These are phyloP conservation scores for Aphidius gifuensis DNA, from an alignment of 1,140 invertebrate genomes.

Conservation along the genomic window DNA sequence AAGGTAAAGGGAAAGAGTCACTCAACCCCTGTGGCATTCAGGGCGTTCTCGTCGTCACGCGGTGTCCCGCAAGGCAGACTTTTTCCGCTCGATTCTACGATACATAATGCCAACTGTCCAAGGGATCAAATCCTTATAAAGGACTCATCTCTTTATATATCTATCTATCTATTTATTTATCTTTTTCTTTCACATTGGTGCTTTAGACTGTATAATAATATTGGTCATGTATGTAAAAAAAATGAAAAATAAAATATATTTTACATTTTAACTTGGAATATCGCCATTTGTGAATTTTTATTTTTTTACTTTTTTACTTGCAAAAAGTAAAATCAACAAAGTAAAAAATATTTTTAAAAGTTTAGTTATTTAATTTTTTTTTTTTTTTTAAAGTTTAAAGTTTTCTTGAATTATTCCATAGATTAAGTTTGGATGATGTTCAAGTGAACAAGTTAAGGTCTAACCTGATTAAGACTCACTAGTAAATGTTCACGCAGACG, in stretches of 20 bases:
- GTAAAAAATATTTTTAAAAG: no score
- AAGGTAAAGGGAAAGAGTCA: constrained; percentile 25
- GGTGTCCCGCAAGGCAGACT: constrained; percentile 29
- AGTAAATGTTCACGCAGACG: constrained; percentile 38
- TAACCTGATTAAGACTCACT: constrained; percentile 41
- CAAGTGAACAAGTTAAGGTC: constrained; percentile 22
- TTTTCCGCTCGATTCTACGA: constrained; percentile 29
- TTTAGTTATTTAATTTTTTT: constrained; percentile 19
- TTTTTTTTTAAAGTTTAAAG: constrained; percentile 27
- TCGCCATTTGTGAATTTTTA: no score
- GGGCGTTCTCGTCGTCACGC: not conserved
- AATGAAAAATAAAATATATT: no score
- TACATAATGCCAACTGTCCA: constrained; percentile 36
- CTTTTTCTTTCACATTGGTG: no score
- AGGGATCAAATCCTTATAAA: constrained; percentile 44
- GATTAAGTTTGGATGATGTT: constrained; percentile 11
- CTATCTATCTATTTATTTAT: not conserved
- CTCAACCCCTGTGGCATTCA: constrained; percentile 9
- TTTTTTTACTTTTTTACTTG: no score
- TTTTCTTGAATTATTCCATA: constrained; percentile 27
- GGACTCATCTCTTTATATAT: constrained; percentile 15
- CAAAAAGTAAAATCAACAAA: no score
- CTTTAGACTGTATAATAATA: no score
- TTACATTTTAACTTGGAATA: no score
- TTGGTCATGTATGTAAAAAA: no score